Evolutionary conservation across 2,888 invertebrate species (phyloP).

Genomic region (Tuberolachnus salignus): DNA sequence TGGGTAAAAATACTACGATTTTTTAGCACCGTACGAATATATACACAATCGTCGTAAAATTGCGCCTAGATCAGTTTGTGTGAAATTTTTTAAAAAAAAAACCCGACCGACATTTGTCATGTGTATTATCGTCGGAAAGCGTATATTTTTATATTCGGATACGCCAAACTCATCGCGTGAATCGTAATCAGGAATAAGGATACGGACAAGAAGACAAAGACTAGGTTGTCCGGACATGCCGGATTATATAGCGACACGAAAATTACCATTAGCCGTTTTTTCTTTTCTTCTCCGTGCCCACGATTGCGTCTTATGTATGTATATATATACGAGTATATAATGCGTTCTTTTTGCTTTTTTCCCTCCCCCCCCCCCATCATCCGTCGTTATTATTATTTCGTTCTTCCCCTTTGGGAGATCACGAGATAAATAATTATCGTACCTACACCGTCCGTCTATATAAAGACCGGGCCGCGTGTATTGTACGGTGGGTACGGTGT

Average conservation of each 20-base stretch:
- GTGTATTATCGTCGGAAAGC: too few relatives aligned
- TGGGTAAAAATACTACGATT: too few relatives aligned
- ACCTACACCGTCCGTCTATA: too few relatives aligned
- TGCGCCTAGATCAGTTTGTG: too few relatives aligned
- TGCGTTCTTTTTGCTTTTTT: constrained; percentile 16
- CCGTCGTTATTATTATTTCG: constrained; percentile 17
- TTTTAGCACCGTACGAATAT: too few relatives aligned
- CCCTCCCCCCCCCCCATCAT: too few relatives aligned
- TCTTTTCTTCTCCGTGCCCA: not conserved
- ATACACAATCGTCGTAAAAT: too few relatives aligned
- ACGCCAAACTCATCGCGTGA: constrained; percentile 5
- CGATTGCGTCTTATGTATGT: not conserved
- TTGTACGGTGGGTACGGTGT: too few relatives aligned
- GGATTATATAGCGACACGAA: constrained; percentile 11
- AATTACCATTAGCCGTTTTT: constrained; percentile 27
- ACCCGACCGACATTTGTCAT: too few relatives aligned
- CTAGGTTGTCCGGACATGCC: not conserved
- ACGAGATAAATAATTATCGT: constrained; percentile 3
- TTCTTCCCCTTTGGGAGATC: constrained; percentile 5
- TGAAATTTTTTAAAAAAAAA: too few relatives aligned
- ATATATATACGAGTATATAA: too few relatives aligned
- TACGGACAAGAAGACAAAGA: not conserved
- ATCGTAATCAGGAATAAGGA: constrained; percentile 6
- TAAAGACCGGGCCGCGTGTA: too few relatives aligned
- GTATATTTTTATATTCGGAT: not conserved